Conservation (phyloP, 2,113 vertebrate genomes). For the Camarhynchus parvulus region DNA sequence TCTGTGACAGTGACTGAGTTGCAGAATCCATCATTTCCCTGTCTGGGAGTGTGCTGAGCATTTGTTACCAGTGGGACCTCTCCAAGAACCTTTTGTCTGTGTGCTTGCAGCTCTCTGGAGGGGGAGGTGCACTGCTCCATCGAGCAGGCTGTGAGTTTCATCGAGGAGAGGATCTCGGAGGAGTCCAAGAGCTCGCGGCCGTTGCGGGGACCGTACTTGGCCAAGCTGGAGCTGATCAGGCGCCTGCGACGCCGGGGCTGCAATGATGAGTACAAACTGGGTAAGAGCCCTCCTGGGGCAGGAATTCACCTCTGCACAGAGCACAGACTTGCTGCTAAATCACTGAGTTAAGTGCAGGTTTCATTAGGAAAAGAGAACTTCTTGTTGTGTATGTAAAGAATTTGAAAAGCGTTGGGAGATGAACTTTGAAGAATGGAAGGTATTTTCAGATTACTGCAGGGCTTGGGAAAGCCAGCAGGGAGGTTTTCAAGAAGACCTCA, state of each 20-base stretch:
- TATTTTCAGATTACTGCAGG: neutral
- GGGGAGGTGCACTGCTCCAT: constrained; percentile 87
- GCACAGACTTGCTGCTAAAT: neutral
- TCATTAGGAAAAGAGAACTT: fast-evolving
- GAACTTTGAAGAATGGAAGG: neutral
- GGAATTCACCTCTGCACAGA: neutral
- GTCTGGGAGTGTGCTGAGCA: neutral
- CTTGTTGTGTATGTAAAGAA: neutral
- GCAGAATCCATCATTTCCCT: neutral
- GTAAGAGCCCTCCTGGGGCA: constrained; percentile 69
- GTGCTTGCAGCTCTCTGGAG: constrained; percentile 84
- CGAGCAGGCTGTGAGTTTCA: constrained; percentile 88
- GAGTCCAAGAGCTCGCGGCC: constrained; percentile 84
- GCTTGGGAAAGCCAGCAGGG: neutral
- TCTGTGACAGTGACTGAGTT: neutral
- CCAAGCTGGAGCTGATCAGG: constrained; percentile 89
- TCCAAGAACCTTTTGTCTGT: neutral
- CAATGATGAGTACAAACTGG: constrained; percentile 85
- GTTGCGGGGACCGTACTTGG: constrained; percentile 89
- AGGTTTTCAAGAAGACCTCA: neutral
- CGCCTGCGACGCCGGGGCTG: constrained; percentile 83
- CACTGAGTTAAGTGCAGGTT: neutral
- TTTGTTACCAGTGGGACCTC: neutral
- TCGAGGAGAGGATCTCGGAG: constrained; percentile 86
- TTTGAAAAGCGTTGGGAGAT: neutral